Evolutionary conservation across 1,140 invertebrate species (phyloP), one percentile per base, ranked within the genome.

Genomic region (Drosophila sechellia): DNA sequence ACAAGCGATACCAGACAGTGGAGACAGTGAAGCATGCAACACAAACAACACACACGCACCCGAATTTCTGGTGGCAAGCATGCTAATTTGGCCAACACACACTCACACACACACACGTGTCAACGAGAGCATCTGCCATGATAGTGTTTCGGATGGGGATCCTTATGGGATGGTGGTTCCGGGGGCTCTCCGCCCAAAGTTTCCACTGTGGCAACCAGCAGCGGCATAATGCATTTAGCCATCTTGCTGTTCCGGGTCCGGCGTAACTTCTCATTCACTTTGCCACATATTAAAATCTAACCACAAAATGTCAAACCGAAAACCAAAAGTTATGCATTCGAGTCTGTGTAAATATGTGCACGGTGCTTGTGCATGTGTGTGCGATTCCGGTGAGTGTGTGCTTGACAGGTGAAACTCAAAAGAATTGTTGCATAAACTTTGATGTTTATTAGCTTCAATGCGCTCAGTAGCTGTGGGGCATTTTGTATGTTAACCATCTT

Each of bases 271-370:
- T 76, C 68, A 70, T 53, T 81, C 83, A 87, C 79, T 86, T 83
- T 77, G 45, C 58, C 76, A 87, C 71, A 87, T 87, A 83, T 87
- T 87, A 87, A 87, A 87, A 83, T 86, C 57, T 63, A 78, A 81
- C 83, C 83, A 83, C 83, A 89, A 77, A 86, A 87, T 86, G 83
- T 86, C 84, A 86, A 86, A 87, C 84, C 63, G 56, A 61, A 87
- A 86, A 86, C 83, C 83, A 89, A 86, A 86, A 86, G 84, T 86
- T 86, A 89, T 86, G 83, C 77, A 73, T 65, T 79, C 68, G 78
- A 72, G 58, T 63, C 48, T 49, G 27, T 17, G 46, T 39, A 42
- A 35, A 37, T 50, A 39, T 43, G 42, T 54, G 31, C 31, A 27
- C 12, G n/a, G 49, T 12, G 3, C 12, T 12, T 46, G 56, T 20